Conservation (phyloP, 2,113 vertebrate genomes). For the Orthonyx spaldingii region DNA sequence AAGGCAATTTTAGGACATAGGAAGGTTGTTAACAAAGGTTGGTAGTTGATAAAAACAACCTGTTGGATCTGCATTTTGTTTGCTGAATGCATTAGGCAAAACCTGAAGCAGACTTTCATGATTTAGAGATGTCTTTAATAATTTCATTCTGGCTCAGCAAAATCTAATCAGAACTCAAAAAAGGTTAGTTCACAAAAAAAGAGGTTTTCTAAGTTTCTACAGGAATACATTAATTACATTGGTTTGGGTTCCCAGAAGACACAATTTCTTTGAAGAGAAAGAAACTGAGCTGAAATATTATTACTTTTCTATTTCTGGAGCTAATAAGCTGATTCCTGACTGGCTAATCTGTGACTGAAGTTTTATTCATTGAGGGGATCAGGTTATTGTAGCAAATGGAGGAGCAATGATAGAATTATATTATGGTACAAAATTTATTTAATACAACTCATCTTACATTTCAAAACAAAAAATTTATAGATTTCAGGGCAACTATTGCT, state of each 20-base stretch:
- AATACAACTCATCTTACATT: not conserved
- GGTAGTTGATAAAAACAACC: not conserved
- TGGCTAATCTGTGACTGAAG: constrained; percentile 5
- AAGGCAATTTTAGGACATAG: not conserved
- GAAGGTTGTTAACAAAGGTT: not conserved
- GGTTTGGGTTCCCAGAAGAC: not conserved
- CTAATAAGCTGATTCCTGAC: not conserved
- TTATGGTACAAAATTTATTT: not conserved
- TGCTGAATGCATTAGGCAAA: not conserved
- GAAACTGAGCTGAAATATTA: not conserved
- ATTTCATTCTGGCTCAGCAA: not conserved
- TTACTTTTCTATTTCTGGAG: not conserved
- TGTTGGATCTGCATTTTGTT: not conserved
- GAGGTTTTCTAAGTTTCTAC: not conserved
- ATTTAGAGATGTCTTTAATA: not conserved
- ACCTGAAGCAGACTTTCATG: not conserved
- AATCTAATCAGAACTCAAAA: not conserved
- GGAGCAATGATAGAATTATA: not conserved
- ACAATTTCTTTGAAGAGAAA: not conserved
- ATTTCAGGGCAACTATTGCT: not conserved
- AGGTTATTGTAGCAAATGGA: not conserved
- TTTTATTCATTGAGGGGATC: not conserved
- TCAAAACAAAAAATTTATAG: not conserved
- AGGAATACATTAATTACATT: not conserved
- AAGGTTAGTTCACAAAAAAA: not conserved